phyloP scores from a whole-genome alignment of 2,113 vertebrate genomes.

The Halcyon malimbica region DNA sequence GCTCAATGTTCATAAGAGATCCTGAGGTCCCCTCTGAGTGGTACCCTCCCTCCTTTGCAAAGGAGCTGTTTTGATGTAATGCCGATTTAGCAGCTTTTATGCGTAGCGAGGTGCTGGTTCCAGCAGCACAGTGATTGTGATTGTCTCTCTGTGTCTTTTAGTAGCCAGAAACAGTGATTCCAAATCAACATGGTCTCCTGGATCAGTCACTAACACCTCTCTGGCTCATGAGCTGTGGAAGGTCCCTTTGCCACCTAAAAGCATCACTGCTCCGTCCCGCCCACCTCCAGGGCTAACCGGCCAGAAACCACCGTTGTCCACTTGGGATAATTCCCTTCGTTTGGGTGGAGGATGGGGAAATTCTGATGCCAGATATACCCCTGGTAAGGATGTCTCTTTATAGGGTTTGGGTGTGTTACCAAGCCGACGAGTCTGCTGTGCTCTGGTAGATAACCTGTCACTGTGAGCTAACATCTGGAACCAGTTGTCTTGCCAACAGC shows the following conservation, averaged over 20 bases:
- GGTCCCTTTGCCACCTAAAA: conserved; percentile 96
- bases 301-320: conserved; percentile 91
- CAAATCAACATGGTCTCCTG: conserved; percentile 94
- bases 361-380: conserved; percentile 93
- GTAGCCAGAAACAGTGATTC: conserved; percentile 98
- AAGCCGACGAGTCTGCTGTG: not conserved
- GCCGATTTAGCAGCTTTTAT: not conserved
- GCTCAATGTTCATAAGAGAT: not conserved
- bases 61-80: not conserved
- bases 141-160: not conserved
- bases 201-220: conserved; percentile 95
- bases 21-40: not conserved
- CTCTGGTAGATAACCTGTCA: not conserved
- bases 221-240: conserved; percentile 99
- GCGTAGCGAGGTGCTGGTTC: not conserved
- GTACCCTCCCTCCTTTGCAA: not conserved
- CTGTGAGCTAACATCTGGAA: not conserved
- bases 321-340: conserved; percentile 91
- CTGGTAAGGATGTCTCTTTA: conserved; percentile 79
- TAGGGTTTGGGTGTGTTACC: not conserved
- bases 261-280: conserved; percentile 93
- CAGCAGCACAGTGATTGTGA: not conserved
- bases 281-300: conserved; percentile 95
- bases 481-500: not conserved
- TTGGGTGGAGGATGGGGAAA: conserved; percentile 88